A percentile compares a stretch with the other conserved stretches of the same genome.
phyloP scores from a whole-genome alignment of 2,797 vertebrate genomes.

The Rousettus madagascariensis region DNA sequence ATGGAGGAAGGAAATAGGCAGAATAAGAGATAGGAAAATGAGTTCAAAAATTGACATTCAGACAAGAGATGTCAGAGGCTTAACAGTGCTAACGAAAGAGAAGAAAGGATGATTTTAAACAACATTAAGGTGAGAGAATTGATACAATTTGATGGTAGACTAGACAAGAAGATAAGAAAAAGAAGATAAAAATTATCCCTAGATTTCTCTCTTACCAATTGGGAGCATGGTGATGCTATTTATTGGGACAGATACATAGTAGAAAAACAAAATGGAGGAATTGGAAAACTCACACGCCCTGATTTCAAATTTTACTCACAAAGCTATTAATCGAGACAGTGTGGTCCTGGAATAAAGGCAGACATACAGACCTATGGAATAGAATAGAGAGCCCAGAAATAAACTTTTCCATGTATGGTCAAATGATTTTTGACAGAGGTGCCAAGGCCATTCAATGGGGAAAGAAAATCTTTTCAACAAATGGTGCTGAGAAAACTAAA shows the following conservation, averaged over 20 bases:
- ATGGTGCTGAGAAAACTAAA: neutral
- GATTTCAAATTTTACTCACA: slow-evolving; percentile 10
- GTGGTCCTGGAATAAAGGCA: neutral
- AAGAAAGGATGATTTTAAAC: neutral
- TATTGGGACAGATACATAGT: neutral
- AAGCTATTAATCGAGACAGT: neutral
- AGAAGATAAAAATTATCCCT: neutral
- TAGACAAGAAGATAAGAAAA: neutral
- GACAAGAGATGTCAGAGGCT: neutral
- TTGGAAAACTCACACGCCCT: neutral
- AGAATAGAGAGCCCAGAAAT: neutral
- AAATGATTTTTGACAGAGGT: neutral
- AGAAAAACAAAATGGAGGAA: neutral
- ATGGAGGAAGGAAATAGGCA: neutral
- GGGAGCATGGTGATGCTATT: neutral
- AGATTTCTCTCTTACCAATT: neutral
- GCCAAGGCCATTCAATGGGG: neutral
- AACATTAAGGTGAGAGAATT: neutral
- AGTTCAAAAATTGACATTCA: neutral
- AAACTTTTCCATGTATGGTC: neutral
- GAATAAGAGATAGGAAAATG: neutral
- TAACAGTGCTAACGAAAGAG: neutral
- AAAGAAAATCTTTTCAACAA: neutral
- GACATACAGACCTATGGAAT: neutral
- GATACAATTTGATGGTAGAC: neutral